Evolutionary conservation across 2,113 vertebrate species (phyloP).

Genomic region (Cygnus atratus): DNA sequence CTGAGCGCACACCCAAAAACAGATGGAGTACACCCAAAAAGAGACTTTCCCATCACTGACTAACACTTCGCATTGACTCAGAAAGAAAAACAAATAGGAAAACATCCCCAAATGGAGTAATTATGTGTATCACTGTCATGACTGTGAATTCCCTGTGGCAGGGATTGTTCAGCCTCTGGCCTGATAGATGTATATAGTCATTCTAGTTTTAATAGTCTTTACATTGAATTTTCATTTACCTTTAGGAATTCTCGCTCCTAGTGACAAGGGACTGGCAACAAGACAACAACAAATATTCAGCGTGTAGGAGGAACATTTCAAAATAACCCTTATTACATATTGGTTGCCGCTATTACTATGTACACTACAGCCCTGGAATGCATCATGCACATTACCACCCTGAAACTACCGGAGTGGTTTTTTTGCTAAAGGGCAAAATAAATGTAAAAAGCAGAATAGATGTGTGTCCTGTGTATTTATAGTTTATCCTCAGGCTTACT

Average conservation of each 20-base stretch:
- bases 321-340: neutral
- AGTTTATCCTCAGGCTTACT: neutral
- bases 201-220: neutral
- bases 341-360: neutral
- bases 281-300: neutral
- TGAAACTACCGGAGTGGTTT: neutral
- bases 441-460: neutral
- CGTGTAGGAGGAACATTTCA: neutral
- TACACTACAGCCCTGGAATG: neutral
- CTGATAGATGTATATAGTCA: neutral
- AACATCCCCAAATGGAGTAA: neutral
- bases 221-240: neutral
- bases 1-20: neutral
- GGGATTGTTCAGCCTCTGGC: neutral
- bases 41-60: neutral
- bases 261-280: neutral
- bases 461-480: neutral
- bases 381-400: neutral
- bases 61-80: neutral
- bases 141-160: neutral
- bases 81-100: neutral
- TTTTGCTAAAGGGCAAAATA: neutral
- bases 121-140: neutral
- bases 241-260: neutral
- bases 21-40: constrained; percentile 47